Conservation (phyloP, 2,888 invertebrate genomes). For the Mesorhabditis sp. region DNA sequence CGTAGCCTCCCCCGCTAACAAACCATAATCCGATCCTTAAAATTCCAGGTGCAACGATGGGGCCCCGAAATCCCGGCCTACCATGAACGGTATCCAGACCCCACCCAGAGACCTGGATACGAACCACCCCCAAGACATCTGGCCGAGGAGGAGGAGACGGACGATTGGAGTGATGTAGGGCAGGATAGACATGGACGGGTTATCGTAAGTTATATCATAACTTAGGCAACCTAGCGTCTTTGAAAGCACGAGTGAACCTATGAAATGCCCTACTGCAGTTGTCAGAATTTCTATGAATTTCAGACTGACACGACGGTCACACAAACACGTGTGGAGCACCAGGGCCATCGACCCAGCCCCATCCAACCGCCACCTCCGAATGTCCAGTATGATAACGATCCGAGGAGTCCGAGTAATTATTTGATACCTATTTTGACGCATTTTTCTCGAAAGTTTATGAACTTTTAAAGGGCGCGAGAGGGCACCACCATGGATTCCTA, state of each 20-base stretch:
- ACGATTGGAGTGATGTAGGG: background rate
- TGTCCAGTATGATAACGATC: background rate
- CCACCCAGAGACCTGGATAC: background rate
- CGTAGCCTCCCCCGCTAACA: too few species aligned
- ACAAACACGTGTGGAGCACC: background rate
- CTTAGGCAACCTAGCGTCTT: too few species aligned
- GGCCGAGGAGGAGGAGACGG: slow-evolving; percentile 1
- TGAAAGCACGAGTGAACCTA: too few species aligned
- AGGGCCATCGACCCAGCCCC: background rate
- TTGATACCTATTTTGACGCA: too few species aligned
- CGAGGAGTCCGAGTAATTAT: background rate
- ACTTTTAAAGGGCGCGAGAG: too few species aligned
- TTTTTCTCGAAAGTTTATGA: too few species aligned
- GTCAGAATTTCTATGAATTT: background rate
- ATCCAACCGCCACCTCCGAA: background rate
- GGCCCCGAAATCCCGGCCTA: background rate
- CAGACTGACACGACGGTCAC: slow-evolving; percentile 1
- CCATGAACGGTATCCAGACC: background rate
- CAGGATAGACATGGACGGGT: background rate
- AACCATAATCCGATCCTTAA: too few species aligned
- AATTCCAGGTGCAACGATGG: background rate
- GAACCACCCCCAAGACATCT: background rate
- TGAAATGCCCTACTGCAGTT: too few species aligned
- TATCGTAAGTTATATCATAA: background rate
- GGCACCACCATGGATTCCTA: too few species aligned